A percentile compares a stretch with the other conserved stretches of the same genome.
These are phyloP conservation scores for Rhinogobius similis DNA, from an alignment of 2,113 vertebrate genomes.

Conservation along the genomic window DNA sequence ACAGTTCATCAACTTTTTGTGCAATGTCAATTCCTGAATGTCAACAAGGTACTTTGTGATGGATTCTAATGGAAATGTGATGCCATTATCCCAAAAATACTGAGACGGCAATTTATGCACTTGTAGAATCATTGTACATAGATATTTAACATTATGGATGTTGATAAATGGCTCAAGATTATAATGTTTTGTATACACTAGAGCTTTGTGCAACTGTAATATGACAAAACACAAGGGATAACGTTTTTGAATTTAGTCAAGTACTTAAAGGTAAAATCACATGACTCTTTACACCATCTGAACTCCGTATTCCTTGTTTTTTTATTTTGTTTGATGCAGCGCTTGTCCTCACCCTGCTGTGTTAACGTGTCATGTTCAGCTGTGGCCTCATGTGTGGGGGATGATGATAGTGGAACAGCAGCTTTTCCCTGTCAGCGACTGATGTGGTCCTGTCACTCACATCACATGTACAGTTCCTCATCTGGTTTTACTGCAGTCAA, in stretches of 20 bases:
- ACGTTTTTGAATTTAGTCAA: not conserved
- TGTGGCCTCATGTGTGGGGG: slow-evolving; percentile 49
- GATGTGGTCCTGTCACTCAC: slow-evolving; percentile 28
- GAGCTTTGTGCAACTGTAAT: too few species aligned
- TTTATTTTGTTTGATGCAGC: slow-evolving; percentile 34
- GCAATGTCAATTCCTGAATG: too few species aligned
- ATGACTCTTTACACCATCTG: not conserved
- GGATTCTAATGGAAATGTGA: too few species aligned
- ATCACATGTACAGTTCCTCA: slow-evolving; percentile 14
- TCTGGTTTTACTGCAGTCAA: slow-evolving; percentile 14
- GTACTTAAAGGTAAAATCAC: not conserved
- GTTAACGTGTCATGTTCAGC: slow-evolving; percentile 46
- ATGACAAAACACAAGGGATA: too few species aligned
- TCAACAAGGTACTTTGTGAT: too few species aligned
- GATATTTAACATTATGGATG: too few species aligned
- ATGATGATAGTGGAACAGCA: slow-evolving; percentile 55
- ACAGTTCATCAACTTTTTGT: too few species aligned
- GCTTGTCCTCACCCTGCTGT: slow-evolving; percentile 36
- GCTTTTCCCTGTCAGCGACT: slow-evolving; percentile 39
- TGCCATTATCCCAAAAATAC: too few species aligned
- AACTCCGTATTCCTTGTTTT: slow-evolving; percentile 18
- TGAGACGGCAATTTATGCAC: too few species aligned
- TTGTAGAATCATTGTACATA: too few species aligned
- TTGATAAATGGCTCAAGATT: too few species aligned
- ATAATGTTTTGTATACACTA: too few species aligned